Evolutionary conservation across 2,113 vertebrate genomes (phyloP).

Genomic region (Calonectris borealis): DNA sequence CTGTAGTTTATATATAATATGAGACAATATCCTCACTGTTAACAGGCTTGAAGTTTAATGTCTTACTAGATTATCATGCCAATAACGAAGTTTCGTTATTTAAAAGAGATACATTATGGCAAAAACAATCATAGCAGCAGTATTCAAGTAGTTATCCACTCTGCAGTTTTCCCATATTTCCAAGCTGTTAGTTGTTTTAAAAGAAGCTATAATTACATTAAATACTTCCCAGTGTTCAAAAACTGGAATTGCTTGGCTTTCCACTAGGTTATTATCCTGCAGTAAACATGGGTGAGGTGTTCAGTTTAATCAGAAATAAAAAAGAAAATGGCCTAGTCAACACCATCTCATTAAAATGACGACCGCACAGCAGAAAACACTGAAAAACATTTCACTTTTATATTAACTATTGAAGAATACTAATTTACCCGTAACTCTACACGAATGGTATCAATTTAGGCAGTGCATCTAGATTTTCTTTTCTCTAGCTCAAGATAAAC

Average conservation of each 20-base stretch:
- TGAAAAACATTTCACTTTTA: background rate
- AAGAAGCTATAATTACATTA: slow-evolving; percentile 44
- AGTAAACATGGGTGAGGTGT: background rate
- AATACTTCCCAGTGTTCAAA: slow-evolving; percentile 25
- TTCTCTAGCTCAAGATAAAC: background rate
- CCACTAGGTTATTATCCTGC: background rate
- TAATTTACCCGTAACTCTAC: background rate
- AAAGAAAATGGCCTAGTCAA: background rate
- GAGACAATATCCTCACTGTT: slow-evolving; percentile 21
- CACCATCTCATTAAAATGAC: background rate
- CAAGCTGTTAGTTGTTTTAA: slow-evolving; percentile 34
- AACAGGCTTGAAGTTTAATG: slow-evolving; percentile 52
- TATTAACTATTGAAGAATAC: background rate
- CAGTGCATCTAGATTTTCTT: background rate
- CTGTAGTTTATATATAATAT: background rate
- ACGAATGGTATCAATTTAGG: background rate
- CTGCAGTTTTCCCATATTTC: slow-evolving; percentile 28
- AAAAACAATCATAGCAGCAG: slow-evolving; percentile 22
- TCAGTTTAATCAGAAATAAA: background rate
- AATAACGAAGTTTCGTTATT: slow-evolving; percentile 24
- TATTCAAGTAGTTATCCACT: slow-evolving; percentile 13
- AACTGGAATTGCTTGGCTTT: slow-evolving; percentile 21
- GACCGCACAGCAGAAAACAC: background rate
- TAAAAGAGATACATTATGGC: slow-evolving; percentile 39
- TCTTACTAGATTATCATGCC: slow-evolving; percentile 41